Evolutionary conservation across 2,797 vertebrate species (phyloP).

Genomic region (Euthynnus affinis): DNA sequence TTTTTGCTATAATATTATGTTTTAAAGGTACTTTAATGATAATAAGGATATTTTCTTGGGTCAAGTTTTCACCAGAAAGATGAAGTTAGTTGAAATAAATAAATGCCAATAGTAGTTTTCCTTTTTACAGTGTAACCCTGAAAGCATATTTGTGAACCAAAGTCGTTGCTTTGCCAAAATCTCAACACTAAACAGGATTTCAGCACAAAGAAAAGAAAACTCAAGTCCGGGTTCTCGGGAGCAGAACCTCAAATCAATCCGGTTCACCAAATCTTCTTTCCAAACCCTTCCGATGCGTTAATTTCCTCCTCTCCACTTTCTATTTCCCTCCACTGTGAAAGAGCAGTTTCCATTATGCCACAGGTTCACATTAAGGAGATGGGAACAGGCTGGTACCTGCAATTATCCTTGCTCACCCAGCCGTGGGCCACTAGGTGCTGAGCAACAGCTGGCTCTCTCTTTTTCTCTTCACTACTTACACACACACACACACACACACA

Average conservation of each 20-base stretch:
- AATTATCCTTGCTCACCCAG: slow-evolving; percentile 84
- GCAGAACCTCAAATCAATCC: slow-evolving; percentile 26
- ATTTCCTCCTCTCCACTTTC: slow-evolving; percentile 59
- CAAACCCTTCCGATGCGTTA: slow-evolving; percentile 24
- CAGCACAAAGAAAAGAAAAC: not conserved
- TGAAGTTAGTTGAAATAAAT: too few species aligned
- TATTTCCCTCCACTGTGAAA: slow-evolving; percentile 51
- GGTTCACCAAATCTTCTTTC: slow-evolving; percentile 30
- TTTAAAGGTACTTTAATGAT: not conserved
- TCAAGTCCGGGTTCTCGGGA: not conserved
- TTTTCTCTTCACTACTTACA: slow-evolving; percentile 22
- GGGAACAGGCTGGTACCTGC: slow-evolving; percentile 81
- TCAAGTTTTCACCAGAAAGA: too few species aligned
- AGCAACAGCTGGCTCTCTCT: slow-evolving; percentile 77
- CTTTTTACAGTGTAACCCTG: not conserved
- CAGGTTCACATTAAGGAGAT: slow-evolving; percentile 76
- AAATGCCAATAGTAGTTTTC: too few species aligned
- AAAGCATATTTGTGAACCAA: not conserved
- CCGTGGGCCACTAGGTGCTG: slow-evolving; percentile 68
- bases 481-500: slow-evolving; percentile 39
- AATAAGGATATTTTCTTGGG: not conserved
- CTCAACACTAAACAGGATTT: not conserved
- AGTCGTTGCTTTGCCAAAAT: not conserved
- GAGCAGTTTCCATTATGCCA: slow-evolving; percentile 72
- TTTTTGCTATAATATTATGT: too few species aligned